Base-by-base conservation (phyloP, 2,888 invertebrate genomes). In the Himalopsyche tibetana region DNA sequence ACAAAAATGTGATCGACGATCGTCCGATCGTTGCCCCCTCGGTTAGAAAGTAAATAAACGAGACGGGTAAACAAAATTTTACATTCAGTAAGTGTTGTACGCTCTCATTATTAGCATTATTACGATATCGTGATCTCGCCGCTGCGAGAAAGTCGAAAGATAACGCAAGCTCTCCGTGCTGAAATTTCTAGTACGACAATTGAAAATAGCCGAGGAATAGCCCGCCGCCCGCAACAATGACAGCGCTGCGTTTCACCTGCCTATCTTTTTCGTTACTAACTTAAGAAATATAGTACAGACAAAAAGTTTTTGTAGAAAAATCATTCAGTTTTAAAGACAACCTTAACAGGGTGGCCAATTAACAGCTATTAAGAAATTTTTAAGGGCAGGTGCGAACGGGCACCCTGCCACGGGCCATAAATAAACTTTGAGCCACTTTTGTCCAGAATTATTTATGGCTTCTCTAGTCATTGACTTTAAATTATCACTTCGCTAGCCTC, bases 21-120 rank as follows among this genome's bases (percentile, higher is more conserved):
- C 63, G 85, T 19, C 63, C 80, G 87, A 87, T 85, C 87, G 82
- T 87, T 87, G 87, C 87, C 85, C 84, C 84, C 87, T 86, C 86
- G 82, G 40, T 45, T 84, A 86, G 86, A 86, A 86, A 86, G 86
- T 84, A 86, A 80, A 85, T 56, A 82, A 74, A 28, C 74, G 74
- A 74, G 74, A 74, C 74, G 74, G 36, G 74, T 74, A 74, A 74
- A 74, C 74, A 74, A 36, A 74, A 74, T 74, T 74, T 74, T 74
- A 74, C 12, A 74, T 74, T 74, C 74, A 74, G 74, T 74, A 74
- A 74, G 74, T 74, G 74, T 74, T 74, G 74, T 74, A 74, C 74
- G 74, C 36, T 74, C 74, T 74, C 74, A 74, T 74, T 74, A 74
- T 74, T 74, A 74, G 74, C 74, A 74, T 74, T 74, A 74, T 74